phyloP scores from a whole-genome alignment of 2,797 vertebrate species.

The Falco berigora region DNA sequence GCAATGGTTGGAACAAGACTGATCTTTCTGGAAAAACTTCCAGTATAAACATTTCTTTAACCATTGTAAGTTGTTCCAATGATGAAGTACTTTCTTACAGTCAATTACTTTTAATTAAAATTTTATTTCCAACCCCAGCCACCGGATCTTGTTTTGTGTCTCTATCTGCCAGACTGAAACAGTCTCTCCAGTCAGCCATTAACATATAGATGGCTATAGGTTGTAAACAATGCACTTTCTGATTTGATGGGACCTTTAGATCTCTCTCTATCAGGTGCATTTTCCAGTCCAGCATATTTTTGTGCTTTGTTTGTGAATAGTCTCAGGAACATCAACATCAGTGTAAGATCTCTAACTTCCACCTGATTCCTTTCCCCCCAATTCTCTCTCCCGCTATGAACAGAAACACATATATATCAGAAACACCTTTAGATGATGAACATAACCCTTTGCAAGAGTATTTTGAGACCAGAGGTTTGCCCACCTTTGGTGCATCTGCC shows the following conservation, averaged over 20 bases:
- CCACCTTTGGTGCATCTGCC: background rate
- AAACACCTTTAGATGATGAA: background rate
- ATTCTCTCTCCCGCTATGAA: background rate
- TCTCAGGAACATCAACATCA: background rate
- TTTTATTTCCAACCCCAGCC: background rate
- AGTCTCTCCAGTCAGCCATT: background rate
- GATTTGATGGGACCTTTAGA: background rate
- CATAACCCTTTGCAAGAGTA: background rate
- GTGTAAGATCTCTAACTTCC: background rate
- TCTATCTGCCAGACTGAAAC: background rate
- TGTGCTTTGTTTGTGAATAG: background rate
- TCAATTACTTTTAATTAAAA: constrained; percentile 27
- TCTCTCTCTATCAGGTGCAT: background rate
- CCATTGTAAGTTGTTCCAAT: background rate
- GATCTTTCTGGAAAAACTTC: constrained; percentile 28
- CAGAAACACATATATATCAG: background rate
- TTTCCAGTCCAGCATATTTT: background rate
- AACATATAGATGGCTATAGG: background rate
- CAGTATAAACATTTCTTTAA: constrained; percentile 14
- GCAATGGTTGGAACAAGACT: constrained; percentile 41
- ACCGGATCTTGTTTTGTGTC: background rate
- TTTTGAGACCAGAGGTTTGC: background rate
- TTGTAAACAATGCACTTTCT: background rate
- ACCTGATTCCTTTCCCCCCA: background rate
- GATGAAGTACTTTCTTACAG: constrained; percentile 8